Evolutionary conservation across 1,140 invertebrate species (phyloP).

Genomic region (Archivesica marissinica): DNA sequence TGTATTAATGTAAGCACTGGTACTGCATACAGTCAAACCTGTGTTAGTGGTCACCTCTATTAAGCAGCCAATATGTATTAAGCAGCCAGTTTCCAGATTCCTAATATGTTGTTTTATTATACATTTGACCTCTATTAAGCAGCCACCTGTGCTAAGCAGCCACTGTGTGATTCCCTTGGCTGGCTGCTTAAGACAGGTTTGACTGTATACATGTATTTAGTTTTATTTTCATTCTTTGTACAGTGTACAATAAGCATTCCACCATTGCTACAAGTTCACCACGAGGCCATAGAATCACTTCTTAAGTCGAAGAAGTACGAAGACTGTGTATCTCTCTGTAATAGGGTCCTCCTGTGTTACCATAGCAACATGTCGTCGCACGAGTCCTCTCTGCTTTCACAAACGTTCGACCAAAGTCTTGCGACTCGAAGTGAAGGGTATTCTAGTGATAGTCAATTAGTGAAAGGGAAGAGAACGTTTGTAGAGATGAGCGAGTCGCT

Average conservation of each 20-base stretch:
- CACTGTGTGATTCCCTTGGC: too few relatives aligned
- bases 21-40: too few relatives aligned
- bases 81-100: too few relatives aligned
- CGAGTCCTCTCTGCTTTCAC: background rate
- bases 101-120: too few relatives aligned
- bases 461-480: background rate
- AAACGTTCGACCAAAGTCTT: conserved; percentile 16
- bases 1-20: too few relatives aligned
- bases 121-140: too few relatives aligned
- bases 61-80: too few relatives aligned
- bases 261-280: conserved; percentile 27
- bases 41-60: too few relatives aligned
- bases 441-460: background rate
- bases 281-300: conserved; percentile 34
- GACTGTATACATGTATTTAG: too few relatives aligned
- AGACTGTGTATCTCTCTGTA: conserved; percentile 28
- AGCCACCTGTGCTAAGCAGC: too few relatives aligned
- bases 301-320: background rate
- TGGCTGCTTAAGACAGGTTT: too few relatives aligned
- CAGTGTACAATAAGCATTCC: background rate
- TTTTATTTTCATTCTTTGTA: too few relatives aligned
- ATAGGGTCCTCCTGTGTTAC: conserved; percentile 3
- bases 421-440: background rate
- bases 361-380: conserved; percentile 3
- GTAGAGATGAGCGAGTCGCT: background rate